phyloP scores from a whole-genome alignment of 2,888 invertebrate species.

The Pachymerium ferrugineum region DNA sequence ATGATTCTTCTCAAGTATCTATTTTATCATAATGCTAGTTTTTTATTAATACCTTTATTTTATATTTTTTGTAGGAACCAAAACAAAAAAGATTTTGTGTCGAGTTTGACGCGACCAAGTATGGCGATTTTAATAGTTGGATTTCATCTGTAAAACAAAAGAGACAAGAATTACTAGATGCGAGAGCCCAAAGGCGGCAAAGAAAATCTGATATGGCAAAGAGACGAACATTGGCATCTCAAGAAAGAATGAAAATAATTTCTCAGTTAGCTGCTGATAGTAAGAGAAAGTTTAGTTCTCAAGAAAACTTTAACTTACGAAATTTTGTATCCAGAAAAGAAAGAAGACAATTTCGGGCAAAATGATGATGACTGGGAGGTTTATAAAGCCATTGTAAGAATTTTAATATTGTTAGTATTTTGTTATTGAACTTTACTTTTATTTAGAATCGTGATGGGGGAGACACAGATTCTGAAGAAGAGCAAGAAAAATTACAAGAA shows the following conservation, averaged over 20 bases:
- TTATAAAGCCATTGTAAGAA: slow-evolving; percentile 71
- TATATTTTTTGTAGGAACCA: slow-evolving; percentile 40
- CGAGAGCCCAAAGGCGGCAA: slow-evolving; percentile 68
- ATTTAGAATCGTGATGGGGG: slow-evolving; percentile 56
- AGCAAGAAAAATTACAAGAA: slow-evolving; percentile 80
- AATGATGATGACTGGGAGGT: slow-evolving; percentile 96
- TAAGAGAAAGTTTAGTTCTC: not conserved
- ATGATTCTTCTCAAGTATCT: slow-evolving; percentile 45
- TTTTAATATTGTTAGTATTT: too few species aligned
- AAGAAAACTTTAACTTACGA: not conserved
- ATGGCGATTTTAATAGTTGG: slow-evolving; percentile 56
- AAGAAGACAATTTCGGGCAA: slow-evolving; percentile 82
- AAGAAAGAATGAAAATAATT: slow-evolving; percentile 90
- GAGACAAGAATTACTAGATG: slow-evolving; percentile 63
- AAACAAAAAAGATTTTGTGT: slow-evolving; percentile 39
- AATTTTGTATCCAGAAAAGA: slow-evolving; percentile 55
- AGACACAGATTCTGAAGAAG: slow-evolving; percentile 87
- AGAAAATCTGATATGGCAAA: slow-evolving; percentile 81
- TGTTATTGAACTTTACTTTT: not conserved
- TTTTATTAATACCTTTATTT: not conserved
- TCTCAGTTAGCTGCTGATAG: slow-evolving; percentile 65
- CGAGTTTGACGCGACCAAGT: slow-evolving; percentile 47
- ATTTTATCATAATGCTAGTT: too few species aligned
- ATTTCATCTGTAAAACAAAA: slow-evolving; percentile 54
- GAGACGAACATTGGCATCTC: slow-evolving; percentile 83